Percentiles rank a stretch among this genome's conserved stretches.
phyloP scores from a whole-genome alignment of 1,140 invertebrate genomes.

The Scaptomyza pallida region DNA sequence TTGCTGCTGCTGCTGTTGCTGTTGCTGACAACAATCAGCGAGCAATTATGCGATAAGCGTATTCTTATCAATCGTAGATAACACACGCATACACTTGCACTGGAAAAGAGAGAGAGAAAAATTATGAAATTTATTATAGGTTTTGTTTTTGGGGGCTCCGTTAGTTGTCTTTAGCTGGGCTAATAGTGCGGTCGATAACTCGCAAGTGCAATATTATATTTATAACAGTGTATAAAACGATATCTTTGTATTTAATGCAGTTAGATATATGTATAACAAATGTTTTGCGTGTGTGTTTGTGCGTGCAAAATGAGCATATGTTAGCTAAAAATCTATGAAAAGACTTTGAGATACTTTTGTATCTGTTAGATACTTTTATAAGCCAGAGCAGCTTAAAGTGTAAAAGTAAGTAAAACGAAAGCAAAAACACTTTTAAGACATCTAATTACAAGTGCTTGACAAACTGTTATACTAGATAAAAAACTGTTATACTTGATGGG shows the following conservation, averaged over 20 bases:
- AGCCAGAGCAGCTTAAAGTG: not conserved
- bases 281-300: too few relatives aligned
- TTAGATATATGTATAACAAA: constrained; percentile 31
- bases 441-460: not conserved
- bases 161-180: constrained; percentile 64
- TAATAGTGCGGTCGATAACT: constrained; percentile 60
- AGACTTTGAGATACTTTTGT: constrained; percentile 23
- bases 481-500: constrained; percentile 8
- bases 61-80: constrained; percentile 67
- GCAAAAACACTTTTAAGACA: too few relatives aligned
- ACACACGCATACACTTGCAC: constrained; percentile 35
- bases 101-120: constrained; percentile 5
- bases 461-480: constrained; percentile 10
- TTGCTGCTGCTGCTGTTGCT: too few relatives aligned
- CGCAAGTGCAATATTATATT: constrained; percentile 16
- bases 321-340: constrained; percentile 1
- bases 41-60: constrained; percentile 72
- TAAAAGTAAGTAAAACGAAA: constrained; percentile 20
- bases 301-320: constrained; percentile 46
- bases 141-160: constrained; percentile 38
- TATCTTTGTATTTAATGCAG: constrained; percentile 12
- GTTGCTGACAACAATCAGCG: constrained; percentile 64
- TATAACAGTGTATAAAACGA: constrained; percentile 31
- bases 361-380: constrained; percentile 29
- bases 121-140: constrained; percentile 66